Evolutionary conservation across 1,140 invertebrate genomes (phyloP).

Genomic region (Lasaia peninsularis): DNA sequence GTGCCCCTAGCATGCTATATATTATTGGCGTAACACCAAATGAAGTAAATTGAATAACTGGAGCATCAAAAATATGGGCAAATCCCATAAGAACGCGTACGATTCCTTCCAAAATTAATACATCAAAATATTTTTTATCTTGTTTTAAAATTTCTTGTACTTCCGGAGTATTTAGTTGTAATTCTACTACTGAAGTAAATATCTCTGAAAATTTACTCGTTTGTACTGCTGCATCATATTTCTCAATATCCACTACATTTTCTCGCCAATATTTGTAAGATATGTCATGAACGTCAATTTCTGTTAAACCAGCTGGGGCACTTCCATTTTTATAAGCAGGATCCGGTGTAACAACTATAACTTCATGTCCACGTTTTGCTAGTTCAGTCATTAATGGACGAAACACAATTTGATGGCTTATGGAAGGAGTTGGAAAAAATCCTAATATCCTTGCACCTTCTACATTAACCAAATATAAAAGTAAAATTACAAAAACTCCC

Average conservation of each 20-base stretch:
- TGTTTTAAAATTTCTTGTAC: background rate
- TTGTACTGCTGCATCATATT: background rate
- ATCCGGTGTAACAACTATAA: slow-evolving; percentile 55
- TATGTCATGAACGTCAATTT: slow-evolving; percentile 41
- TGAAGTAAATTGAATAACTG: slow-evolving; percentile 39
- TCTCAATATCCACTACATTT: background rate
- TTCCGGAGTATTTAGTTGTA: slow-evolving; percentile 9
- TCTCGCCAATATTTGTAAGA: slow-evolving; percentile 29
- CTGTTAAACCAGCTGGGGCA: slow-evolving; percentile 35
- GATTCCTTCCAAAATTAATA: slow-evolving; percentile 10
- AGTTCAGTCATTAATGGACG: slow-evolving; percentile 57
- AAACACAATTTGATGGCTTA: slow-evolving; percentile 78
- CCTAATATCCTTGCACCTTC: slow-evolving; percentile 67
- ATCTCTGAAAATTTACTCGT: background rate
- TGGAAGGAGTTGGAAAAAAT: slow-evolving; percentile 64
- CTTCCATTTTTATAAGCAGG: slow-evolving; percentile 34
- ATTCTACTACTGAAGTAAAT: background rate
- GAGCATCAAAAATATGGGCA: slow-evolving; percentile 32
- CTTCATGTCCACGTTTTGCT: slow-evolving; percentile 66
- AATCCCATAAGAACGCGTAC: background rate
- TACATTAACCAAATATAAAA: background rate
- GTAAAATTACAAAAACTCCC: background rate
- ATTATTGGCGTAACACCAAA: slow-evolving; percentile 25
- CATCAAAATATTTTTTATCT: slow-evolving; percentile 10
- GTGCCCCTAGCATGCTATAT: slow-evolving; percentile 29